Conservation (phyloP, 2,888 invertebrate genomes). For the Pristionchus fissidentatus region DNA sequence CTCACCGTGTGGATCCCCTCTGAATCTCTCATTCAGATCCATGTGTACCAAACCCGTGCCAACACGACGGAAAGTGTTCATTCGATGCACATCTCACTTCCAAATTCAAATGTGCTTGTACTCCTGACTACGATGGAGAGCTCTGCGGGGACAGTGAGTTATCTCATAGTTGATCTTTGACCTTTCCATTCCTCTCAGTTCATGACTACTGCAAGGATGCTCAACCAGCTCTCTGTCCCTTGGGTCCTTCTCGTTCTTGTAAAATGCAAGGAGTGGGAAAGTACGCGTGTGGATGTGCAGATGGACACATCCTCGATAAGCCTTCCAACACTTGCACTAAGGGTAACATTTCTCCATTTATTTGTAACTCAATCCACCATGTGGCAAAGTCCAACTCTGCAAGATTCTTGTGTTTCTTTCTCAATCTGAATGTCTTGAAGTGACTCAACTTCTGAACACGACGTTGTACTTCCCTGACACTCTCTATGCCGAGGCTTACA, state of each 20-base stretch:
- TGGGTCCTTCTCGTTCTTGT: neutral
- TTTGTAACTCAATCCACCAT: neutral
- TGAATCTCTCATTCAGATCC: neutral
- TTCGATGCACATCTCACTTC: neutral
- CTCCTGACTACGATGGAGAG: constrained; percentile 30
- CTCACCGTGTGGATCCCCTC: neutral
- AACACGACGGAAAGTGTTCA: neutral
- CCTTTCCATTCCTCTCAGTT: constrained; percentile 27
- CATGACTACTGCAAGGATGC: constrained; percentile 42
- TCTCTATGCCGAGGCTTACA: constrained; percentile 28
- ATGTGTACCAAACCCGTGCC: constrained; percentile 29
- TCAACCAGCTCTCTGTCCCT: neutral
- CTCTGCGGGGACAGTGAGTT: neutral
- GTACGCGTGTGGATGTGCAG: constrained; percentile 32
- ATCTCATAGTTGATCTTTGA: neutral
- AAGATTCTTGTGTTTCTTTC: neutral
- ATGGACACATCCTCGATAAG: constrained; percentile 17
- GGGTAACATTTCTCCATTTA: neutral
- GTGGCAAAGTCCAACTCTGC: neutral
- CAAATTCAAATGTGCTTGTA: constrained; percentile 23
- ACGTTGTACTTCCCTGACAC: neutral
- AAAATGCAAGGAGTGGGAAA: constrained; percentile 15
- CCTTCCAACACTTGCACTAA: constrained; percentile 8
- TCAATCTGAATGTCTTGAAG: no score
- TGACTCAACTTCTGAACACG: constrained; percentile 8